Percentiles rank a stretch among this genome's conserved stretches.
phyloP scores from a whole-genome alignment of 1,140 invertebrate species.

The Drusus annulatus region DNA sequence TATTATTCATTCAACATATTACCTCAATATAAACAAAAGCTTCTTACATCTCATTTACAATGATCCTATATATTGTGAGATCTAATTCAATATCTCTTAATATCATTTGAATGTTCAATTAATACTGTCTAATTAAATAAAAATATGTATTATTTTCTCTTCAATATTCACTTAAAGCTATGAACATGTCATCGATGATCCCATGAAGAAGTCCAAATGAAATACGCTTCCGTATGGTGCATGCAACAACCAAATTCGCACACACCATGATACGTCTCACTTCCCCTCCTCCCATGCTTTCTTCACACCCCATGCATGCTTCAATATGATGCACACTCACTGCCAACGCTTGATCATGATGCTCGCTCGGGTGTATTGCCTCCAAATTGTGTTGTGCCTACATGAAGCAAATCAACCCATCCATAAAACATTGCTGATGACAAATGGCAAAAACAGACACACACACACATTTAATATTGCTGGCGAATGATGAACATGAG shows the following conservation, averaged over 20 bases:
- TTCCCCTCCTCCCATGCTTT: too few relatives aligned
- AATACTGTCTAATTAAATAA: constrained; percentile 60
- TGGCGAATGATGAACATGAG: constrained; percentile 45
- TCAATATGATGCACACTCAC: constrained; percentile 16
- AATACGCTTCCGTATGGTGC: constrained; percentile 8
- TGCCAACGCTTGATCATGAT: not conserved
- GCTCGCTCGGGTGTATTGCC: not conserved
- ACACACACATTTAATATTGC: constrained; percentile 55
- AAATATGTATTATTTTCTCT: constrained; percentile 52
- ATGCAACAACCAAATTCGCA: not conserved
- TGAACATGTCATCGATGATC: constrained; percentile 59
- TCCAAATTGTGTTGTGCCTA: not conserved
- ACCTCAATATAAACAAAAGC: constrained; percentile 57
- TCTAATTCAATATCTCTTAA: constrained; percentile 60
- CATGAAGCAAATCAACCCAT: constrained; percentile 18
- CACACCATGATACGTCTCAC: not conserved
- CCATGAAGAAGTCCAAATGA: constrained; percentile 48
- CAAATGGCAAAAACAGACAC: constrained; percentile 50
- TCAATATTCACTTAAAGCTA: constrained; percentile 58
- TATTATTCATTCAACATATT: constrained; percentile 55
- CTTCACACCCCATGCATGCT: not conserved
- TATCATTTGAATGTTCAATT: constrained; percentile 60
- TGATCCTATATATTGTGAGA: constrained; percentile 58
- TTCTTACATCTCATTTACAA: constrained; percentile 56
- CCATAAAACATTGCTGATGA: constrained; percentile 48